phyloP scores from a whole-genome alignment of 2,113 vertebrate genomes.

The Euleptes europaea region DNA sequence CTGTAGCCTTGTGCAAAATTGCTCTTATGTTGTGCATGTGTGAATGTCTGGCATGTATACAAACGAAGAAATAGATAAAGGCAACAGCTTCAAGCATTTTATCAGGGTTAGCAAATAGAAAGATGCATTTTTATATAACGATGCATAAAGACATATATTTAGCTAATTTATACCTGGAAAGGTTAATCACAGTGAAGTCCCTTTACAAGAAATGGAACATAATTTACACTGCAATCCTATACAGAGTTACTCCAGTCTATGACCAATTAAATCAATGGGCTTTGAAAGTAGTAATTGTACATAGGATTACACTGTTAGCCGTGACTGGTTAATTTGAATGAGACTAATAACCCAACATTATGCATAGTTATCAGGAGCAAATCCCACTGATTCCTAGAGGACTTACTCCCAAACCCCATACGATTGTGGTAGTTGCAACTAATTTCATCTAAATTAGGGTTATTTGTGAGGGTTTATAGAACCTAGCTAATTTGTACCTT shows the following conservation, averaged over 20 bases:
- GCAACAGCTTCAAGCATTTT: constrained; percentile 28
- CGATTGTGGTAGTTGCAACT: not conserved
- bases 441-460: not conserved
- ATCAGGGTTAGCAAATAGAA: not conserved
- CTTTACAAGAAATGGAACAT: not conserved
- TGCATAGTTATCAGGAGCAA: too few relatives aligned
- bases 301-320: too few relatives aligned
- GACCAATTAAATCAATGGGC: too few relatives aligned
- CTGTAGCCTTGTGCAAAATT: constrained; percentile 42
- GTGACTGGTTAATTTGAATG: too few relatives aligned
- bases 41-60: constrained; percentile 48
- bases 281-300: too few relatives aligned
- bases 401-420: too few relatives aligned
- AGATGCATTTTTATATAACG: too few relatives aligned
- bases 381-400: too few relatives aligned
- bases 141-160: not conserved
- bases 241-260: too few relatives aligned
- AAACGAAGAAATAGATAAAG: constrained; percentile 21
- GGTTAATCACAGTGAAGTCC: not conserved
- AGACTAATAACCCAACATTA: too few relatives aligned
- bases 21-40: constrained; percentile 60
- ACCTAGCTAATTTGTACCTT: too few relatives aligned
- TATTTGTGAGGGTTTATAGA: not conserved
- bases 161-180: not conserved
- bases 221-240: not conserved